Base-by-base conservation (phyloP, 64 coral and sea anemone genomes). In the Stichodactyla helianthus region DNA sequence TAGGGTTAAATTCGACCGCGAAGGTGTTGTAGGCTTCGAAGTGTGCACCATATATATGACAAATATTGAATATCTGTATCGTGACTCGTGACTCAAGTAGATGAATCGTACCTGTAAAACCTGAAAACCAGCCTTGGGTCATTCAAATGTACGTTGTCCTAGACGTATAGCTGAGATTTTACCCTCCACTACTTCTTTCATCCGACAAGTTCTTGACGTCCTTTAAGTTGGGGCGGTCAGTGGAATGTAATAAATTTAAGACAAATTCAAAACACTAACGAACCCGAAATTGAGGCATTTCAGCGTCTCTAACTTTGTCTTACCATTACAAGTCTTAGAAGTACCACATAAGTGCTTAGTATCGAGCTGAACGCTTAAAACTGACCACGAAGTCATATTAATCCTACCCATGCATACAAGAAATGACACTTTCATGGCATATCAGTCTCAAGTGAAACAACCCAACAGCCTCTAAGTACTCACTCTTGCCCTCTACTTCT, bases 401-500 rank as follows among this genome's bases (percentile, higher is more conserved):
- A 68, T 68, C 63, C 6, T 20, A 22, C n/a, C 63, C 63, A 60
- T 60, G 59, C 59, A 50, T 27, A 79, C 77, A 79, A 79, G 77
- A 79, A 79, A 68, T 68, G 63, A 68, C 63, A 25, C 65, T 17
- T 70, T 70, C 22, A 26, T 74, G 8, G 22, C 78, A 81, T 50
- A 51, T 51, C 62, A 6, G 18, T 23, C 78, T 81, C 78, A 81
- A 81, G 78, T 81, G 50, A 81, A 81, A 81, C 51, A 51, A 53
- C 78, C n/a, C 51, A 54, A 81, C 78, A 20, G 78, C 78, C 52
- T 81, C 78, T 81, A 81, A 81, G 78, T 81, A 81, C 52, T 17
- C 67, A 81, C 78, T 81, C 78, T 74, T 74, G 77, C 78, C 78
- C 26, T 81, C n/a, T 81, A 81, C 78, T 81, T 81, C 35, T 51